phyloP scores from a whole-genome alignment of 2,797 vertebrate species.

The Scyliorhinus canicula region DNA sequence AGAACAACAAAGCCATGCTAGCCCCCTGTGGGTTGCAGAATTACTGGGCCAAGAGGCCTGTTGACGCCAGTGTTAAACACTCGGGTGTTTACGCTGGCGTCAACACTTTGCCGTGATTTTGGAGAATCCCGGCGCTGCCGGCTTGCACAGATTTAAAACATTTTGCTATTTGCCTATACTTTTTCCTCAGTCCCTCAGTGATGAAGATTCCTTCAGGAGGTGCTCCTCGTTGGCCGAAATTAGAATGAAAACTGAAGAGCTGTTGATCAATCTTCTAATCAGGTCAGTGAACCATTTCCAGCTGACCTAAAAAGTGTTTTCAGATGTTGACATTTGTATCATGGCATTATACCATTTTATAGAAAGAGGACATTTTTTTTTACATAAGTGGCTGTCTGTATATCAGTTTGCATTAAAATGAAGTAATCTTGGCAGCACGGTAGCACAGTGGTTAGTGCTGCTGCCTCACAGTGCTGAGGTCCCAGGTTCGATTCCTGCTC shows the following conservation, averaged over 20 bases:
- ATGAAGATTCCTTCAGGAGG: constrained; percentile 87
- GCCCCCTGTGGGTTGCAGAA: no score
- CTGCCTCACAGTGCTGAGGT: no score
- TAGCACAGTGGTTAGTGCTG: no score
- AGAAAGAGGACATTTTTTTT: not conserved
- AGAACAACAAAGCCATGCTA: no score
- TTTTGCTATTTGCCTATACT: not conserved
- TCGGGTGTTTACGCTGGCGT: no score
- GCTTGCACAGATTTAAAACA: not conserved
- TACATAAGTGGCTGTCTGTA: not conserved
- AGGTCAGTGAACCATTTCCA: constrained; percentile 54
- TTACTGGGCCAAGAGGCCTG: no score
- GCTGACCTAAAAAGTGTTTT: not conserved
- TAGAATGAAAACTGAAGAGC: constrained; percentile 66
- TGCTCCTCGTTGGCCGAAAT: constrained; percentile 69
- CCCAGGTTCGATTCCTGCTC: no score
- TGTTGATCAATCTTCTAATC: constrained; percentile 66
- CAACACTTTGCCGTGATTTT: no score
- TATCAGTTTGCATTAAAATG: not conserved
- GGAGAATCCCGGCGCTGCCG: no score
- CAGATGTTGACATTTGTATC: not conserved
- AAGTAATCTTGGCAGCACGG: no score
- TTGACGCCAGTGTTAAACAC: no score
- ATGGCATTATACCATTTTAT: constrained; percentile 4
- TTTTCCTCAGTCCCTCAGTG: constrained; percentile 74